Evolutionary conservation across 64 coral and sea anemone genomes (phyloP), one percentile per base, ranked within the genome.

Genomic region (Montipora efflorescens): DNA sequence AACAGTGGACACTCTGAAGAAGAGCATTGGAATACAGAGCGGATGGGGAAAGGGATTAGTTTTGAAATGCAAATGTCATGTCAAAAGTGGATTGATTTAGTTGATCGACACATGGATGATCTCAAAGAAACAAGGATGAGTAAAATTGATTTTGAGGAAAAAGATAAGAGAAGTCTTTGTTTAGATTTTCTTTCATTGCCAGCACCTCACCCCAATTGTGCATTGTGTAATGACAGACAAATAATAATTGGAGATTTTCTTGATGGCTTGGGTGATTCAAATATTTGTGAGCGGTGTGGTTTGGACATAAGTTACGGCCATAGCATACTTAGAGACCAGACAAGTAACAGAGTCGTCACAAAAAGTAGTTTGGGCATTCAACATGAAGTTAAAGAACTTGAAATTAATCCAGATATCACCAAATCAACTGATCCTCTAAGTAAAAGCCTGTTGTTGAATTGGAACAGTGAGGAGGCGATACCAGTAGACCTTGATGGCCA

Each of bases 401-500:
- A 49, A 22, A 82, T 95, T 79, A 19, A 71, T 85, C 67, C 80
- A 71, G 93, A 77, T n/a, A 62, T 76, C 5, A 67, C 81, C 3
- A 90, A 78, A 0, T 92, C 76, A 25, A 87, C 72, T 84, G 95
- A 99, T 64, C 94, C 92, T 74, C 48, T 99, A 3, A 96, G 98
- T 75, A 92, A 92, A 47, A 77, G 69, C 58, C 86, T 99, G 8
- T 50, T 88, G 9, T 75, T 82, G 19, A 99, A 99, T 23, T 99
- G 98, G 98, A 50, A 55, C n/a, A 84, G 66, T 62, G 64, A 90
- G 50, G 81, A 85, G 47, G 55, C 87, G 8, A 90, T 62, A 48
- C 84, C 92, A 18, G 68, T 96, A 44, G 68, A 48, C 46, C 52
- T 83, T 79, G 4, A 45, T 72, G 53, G 19, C 4, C 68, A 5